Evolutionary conservation across 2,113 vertebrate genomes (phyloP).

Genomic region (Oryzias curvinotus): DNA sequence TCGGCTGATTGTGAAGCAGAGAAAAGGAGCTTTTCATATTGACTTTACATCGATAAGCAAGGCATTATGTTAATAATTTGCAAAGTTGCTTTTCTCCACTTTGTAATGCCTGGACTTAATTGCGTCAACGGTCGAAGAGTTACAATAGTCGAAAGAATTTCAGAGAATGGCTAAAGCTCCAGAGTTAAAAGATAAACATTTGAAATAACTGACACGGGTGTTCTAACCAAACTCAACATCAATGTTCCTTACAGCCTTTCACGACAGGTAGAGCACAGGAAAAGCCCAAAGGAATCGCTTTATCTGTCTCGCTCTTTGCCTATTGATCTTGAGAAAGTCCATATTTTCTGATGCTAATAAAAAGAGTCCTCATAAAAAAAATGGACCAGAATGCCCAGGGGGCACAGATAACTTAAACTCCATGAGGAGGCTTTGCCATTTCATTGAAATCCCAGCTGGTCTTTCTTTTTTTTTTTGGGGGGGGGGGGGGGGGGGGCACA

Average conservation of each 20-base stretch:
- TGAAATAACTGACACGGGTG: conserved; percentile 22
- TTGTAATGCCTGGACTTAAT: no score
- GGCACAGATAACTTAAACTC: not conserved
- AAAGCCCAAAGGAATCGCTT: conserved; percentile 28
- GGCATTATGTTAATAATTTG: no score
- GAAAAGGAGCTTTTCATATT: no score
- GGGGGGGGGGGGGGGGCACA: not conserved
- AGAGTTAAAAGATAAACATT: conserved; percentile 2
- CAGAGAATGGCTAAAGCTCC: not conserved
- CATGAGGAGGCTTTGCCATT: conserved; percentile 8
- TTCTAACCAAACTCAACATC: conserved; percentile 57
- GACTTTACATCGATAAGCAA: no score
- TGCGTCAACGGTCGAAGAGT: no score
- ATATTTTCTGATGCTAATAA: conserved; percentile 22
- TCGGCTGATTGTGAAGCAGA: no score
- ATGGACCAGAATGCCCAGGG: not conserved
- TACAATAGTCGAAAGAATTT: no score
- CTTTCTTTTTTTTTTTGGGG: conserved; percentile 1
- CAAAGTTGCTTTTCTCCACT: no score
- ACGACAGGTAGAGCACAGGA: conserved; percentile 5
- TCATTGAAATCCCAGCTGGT: conserved; percentile 11
- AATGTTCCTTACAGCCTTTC: conserved; percentile 51
- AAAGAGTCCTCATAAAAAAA: conserved; percentile 10
- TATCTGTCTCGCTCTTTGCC: not conserved
- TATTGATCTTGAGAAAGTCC: conserved; percentile 21